Conservation (phyloP, 2,888 invertebrate species). For the Deroplatys truncata region DNA sequence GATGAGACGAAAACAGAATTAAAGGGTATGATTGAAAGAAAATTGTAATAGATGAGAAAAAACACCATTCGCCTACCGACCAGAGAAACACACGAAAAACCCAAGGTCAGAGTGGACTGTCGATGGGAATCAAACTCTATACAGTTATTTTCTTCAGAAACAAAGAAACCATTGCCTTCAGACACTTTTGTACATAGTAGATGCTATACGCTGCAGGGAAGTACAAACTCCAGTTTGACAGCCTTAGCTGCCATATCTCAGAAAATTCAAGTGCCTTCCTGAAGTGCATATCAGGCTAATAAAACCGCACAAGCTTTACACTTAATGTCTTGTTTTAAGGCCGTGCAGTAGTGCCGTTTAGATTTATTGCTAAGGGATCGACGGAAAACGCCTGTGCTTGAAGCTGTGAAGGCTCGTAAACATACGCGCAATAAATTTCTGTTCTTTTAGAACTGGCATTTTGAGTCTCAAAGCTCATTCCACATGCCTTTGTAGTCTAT, state of each 20-base stretch:
- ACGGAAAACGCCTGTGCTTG: not conserved
- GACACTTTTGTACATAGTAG: no score
- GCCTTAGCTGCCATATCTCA: not conserved
- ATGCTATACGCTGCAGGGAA: no score
- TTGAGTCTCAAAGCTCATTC: not conserved
- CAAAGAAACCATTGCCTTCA: no score
- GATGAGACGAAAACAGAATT: no score
- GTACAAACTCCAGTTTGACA: not conserved
- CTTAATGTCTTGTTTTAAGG: not conserved
- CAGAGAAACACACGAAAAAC: no score
- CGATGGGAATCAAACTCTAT: no score
- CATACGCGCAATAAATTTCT: not conserved
- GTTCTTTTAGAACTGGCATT: not conserved
- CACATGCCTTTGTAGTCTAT: not conserved
- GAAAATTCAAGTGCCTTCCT: not conserved
- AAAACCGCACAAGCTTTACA: not conserved
- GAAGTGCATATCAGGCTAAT: not conserved
- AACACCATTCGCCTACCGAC: no score
- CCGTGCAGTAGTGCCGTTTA: not conserved
- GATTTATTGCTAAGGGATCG: not conserved
- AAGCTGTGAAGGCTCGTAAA: not conserved
- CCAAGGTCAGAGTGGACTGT: no score
- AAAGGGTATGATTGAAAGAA: no score
- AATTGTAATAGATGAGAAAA: no score
- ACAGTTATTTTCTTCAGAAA: no score